These are phyloP conservation scores for Trachemys scripta DNA, from an alignment of 2,113 vertebrate species.

Conservation along the genomic window DNA sequence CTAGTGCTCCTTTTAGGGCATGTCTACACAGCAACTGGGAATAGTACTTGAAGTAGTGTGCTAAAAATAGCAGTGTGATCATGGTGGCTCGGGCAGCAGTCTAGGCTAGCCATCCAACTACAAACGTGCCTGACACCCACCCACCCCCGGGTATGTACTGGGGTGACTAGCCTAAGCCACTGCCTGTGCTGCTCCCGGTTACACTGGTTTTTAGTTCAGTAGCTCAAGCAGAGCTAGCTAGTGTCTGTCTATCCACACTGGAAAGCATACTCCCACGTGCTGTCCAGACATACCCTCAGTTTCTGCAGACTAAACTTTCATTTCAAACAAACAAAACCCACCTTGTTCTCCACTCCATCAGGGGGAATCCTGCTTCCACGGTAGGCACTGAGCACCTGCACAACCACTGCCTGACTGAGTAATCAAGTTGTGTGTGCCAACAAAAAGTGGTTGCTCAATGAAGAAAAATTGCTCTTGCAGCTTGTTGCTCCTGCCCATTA, in stretches of 20 bases:
- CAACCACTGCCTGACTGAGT: not conserved
- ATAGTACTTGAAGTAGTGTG: not conserved
- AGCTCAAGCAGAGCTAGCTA: not conserved
- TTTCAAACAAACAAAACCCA: not conserved
- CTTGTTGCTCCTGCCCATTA: not conserved
- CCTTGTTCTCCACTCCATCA: not conserved
- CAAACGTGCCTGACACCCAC: not conserved
- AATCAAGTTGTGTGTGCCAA: fast-evolving
- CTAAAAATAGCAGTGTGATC: not conserved
- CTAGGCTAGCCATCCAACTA: not conserved
- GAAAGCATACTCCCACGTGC: not conserved
- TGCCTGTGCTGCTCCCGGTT: not conserved
- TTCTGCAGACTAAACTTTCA: fast-evolving
- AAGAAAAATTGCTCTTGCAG: not conserved
- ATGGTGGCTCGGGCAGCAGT: not conserved
- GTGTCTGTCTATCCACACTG: not conserved
- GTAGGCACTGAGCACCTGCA: not conserved
- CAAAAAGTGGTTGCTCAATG: not conserved
- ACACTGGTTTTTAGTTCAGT: not conserved
- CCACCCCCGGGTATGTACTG: not conserved
- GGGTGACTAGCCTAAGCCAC: not conserved
- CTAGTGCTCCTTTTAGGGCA: not conserved
- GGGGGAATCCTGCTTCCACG: not conserved
- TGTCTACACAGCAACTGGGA: not conserved
- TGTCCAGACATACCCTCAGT: not conserved